A percentile compares a stretch with the other conserved stretches of the same genome.
phyloP scores from a whole-genome alignment of 2,888 invertebrate species.

The Pycnomerus fuliginosus region DNA sequence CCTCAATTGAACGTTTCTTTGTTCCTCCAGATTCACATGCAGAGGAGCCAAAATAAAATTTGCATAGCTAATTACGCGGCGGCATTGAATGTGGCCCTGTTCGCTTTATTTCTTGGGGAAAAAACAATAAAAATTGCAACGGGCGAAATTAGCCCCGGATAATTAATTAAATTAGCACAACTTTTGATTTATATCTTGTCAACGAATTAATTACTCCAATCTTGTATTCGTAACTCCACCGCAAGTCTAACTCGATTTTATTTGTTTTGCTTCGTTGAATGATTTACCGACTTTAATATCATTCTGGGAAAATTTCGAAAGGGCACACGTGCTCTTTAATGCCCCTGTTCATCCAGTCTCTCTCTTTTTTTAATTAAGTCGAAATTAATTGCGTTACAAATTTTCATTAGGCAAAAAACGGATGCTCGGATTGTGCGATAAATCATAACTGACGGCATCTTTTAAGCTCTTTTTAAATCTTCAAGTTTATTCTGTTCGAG shows the following conservation, averaged over 20 bases:
- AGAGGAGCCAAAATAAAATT: conserved; percentile 45
- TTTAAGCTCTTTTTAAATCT: too few relatives aligned
- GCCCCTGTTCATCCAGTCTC: not conserved
- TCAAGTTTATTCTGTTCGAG: too few relatives aligned
- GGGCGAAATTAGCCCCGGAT: too few relatives aligned
- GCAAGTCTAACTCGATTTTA: conserved; percentile 30
- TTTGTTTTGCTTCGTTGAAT: conserved; percentile 29
- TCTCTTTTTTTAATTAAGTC: too few relatives aligned
- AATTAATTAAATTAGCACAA: conserved; percentile 37
- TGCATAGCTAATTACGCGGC: conserved; percentile 45
- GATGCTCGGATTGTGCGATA: too few relatives aligned
- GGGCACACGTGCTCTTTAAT: conserved; percentile 19
- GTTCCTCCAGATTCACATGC: conserved; percentile 43
- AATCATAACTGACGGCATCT: too few relatives aligned
- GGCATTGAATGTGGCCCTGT: conserved; percentile 29
- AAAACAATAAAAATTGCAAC: too few relatives aligned
- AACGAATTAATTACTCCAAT: conserved; percentile 37
- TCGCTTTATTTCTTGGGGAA: too few relatives aligned
- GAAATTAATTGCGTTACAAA: too few relatives aligned
- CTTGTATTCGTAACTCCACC: conserved; percentile 28
- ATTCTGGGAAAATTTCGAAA: conserved; percentile 14
- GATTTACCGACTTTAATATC: conserved; percentile 25
- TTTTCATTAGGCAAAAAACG: too few relatives aligned
- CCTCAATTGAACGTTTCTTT: conserved; percentile 43
- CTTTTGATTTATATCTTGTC: conserved; percentile 38